Evolutionary conservation across 2,888 invertebrate species (phyloP).

Genomic region (Elgonia sp.): DNA sequence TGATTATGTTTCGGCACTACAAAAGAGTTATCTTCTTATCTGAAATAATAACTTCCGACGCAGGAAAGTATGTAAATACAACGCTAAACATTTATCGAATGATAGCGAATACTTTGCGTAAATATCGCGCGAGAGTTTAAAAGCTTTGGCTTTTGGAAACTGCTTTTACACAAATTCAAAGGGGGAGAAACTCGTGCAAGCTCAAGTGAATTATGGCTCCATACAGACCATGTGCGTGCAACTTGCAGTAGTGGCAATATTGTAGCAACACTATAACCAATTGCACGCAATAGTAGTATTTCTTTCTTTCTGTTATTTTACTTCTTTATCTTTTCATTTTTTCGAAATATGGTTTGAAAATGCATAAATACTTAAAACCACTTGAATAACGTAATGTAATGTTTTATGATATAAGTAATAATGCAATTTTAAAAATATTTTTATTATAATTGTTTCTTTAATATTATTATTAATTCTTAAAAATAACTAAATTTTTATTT

Average conservation of each 20-base stretch:
- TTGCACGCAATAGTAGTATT: slow-evolving; percentile 58
- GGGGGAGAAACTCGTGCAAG: slow-evolving; percentile 52
- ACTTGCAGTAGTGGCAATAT: slow-evolving; percentile 43
- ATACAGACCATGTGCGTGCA: slow-evolving; percentile 54
- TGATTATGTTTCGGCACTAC: slow-evolving; percentile 35
- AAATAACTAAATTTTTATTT: too few species aligned
- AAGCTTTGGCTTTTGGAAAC: slow-evolving; percentile 56
- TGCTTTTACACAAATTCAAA: slow-evolving; percentile 33
- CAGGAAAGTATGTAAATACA: slow-evolving; percentile 53
- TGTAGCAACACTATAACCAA: slow-evolving; percentile 53
- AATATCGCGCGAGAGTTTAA: slow-evolving; percentile 48
- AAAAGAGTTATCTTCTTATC: slow-evolving; percentile 49
- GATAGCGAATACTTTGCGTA: slow-evolving; percentile 36
- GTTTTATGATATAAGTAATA: too few species aligned
- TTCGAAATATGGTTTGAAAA: too few species aligned
- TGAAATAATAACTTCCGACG: slow-evolving; percentile 56
- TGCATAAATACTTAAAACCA: too few species aligned
- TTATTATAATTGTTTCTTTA: too few species aligned
- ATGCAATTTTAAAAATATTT: too few species aligned
- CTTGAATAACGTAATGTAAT: too few species aligned
- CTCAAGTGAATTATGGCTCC: slow-evolving; percentile 50
- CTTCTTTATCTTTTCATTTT: too few species aligned
- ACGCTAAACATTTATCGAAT: slow-evolving; percentile 45
- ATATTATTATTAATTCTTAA: too few species aligned
- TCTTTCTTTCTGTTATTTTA: neutral